Evolutionary conservation across 30 jellyfish, hydroid and myxozoan genomes (phyloP).

Genomic region (Aurelia coerulea): DNA sequence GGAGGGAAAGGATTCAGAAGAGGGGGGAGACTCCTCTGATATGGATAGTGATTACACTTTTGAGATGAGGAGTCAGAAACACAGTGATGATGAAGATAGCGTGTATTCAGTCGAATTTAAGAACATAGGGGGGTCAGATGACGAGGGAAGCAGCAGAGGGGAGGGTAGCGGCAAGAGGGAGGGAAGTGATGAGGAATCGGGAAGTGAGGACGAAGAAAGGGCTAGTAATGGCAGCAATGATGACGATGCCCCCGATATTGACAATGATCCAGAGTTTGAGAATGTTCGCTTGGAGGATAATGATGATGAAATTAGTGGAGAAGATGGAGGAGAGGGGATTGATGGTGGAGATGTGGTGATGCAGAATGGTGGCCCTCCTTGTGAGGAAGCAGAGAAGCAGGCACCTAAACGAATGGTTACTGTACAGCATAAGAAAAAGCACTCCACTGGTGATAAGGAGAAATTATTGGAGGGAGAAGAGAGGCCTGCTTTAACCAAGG

Average conservation of each 20-base stretch:
- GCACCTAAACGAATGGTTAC: conserved; percentile 24
- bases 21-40: conserved; percentile 28
- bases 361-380: no score
- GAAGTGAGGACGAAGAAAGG: neutral
- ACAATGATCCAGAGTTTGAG: neutral
- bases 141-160: conserved; percentile 5
- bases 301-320: neutral
- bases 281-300: neutral
- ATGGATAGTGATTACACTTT: conserved; percentile 65
- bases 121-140: conserved; percentile 62
- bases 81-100: conserved; percentile 51
- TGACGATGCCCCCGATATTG: neutral
- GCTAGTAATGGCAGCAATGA: neutral
- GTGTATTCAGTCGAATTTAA: conserved; percentile 59
- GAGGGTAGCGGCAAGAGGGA: neutral
- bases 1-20: neutral
- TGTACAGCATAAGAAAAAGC: neutral
- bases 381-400: neutral
- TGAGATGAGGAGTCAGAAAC: conserved; percentile 57
- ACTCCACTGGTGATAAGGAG: neutral
- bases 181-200: neutral
- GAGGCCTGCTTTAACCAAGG: neutral
- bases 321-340: neutral
- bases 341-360: no score
- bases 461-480: neutral